Evolutionary conservation across 2,888 invertebrate genomes (phyloP), one percentile per base, ranked within the genome.

Genomic region (Acronicta leporina): DNA sequence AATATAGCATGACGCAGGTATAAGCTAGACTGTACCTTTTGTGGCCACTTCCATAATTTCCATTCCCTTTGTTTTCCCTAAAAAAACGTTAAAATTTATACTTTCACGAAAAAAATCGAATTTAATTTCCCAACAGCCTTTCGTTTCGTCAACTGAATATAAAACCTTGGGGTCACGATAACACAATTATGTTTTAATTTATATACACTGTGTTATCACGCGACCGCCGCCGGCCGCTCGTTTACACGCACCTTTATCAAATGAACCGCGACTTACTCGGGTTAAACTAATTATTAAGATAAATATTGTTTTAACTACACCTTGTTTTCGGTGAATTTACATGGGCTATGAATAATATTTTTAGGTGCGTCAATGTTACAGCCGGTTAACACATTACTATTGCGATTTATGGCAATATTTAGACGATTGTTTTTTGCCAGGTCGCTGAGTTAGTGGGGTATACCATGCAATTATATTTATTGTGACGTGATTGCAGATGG

Each of bases 171-270:
- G 91, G 92, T 92, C 93, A 93, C 94, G 94, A 94, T 93, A 94
- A 91, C 88, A 92, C 94, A 94, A 94, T 94, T 94, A 94, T 89
- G 90, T 92, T 93, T 92, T 94, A 94, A 94, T 94, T 94, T 94
- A 94, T 94, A 94, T 91, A 83, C 90, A 85, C 86, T 84, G 78
- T 75, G 85, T 83, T 85, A 89, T 88, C 94, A 94, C 94, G 94
- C 94, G 83, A 94, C 33, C 63, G 77, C 75, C 77, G 4, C 20
- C 61, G 66, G 70, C 74, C 76, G 79, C 68, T 82, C 80, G 87
- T 86, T 87, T 87, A 90, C 91, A 92, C 91, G 92, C 89, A 90
- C 88, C 89, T 84, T 91, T 92, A 92, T 92, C 92, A 90, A 89
- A 89, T 87, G 87, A 87, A 87, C 87, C 86, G 84, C 81, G 82